Evolutionary conservation across 2,113 vertebrate species (phyloP).

Genomic region (mouse (Mus musculus)): DNA sequence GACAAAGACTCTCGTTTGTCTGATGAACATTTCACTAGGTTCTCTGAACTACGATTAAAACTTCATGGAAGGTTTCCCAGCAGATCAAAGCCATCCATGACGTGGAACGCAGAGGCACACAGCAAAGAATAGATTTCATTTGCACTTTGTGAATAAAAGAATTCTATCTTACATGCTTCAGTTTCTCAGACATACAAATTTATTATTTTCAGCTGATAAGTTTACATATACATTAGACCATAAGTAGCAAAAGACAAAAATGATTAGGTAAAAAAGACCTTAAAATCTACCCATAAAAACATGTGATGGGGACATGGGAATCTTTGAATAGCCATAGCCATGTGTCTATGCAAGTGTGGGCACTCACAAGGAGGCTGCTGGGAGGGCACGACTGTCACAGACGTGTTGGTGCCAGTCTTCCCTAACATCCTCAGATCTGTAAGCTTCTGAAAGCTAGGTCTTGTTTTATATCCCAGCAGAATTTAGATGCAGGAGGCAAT

Average conservation of each 20-base stretch:
- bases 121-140: constrained; percentile 39
- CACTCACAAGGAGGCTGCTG: background rate
- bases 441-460: background rate
- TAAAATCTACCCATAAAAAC: background rate
- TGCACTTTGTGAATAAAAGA: background rate
- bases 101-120: constrained; percentile 10
- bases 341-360: background rate
- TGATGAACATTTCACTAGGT: background rate
- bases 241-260: constrained; percentile 17
- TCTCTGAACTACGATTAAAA: constrained; percentile 17
- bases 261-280: background rate
- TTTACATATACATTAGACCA: background rate
- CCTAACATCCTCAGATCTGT: background rate
- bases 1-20: background rate
- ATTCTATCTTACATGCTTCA: background rate
- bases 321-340: background rate
- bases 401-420: too few species aligned
- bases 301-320: background rate
- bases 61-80: constrained; percentile 47
- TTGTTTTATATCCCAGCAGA: constrained; percentile 37
- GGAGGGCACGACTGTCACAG: background rate
- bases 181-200: background rate
- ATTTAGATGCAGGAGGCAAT: constrained; percentile 16
- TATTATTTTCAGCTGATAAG: background rate
- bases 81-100: constrained; percentile 31